phyloP scores from a whole-genome alignment of 1,140 invertebrate species.

The Carposina sasakii region DNA sequence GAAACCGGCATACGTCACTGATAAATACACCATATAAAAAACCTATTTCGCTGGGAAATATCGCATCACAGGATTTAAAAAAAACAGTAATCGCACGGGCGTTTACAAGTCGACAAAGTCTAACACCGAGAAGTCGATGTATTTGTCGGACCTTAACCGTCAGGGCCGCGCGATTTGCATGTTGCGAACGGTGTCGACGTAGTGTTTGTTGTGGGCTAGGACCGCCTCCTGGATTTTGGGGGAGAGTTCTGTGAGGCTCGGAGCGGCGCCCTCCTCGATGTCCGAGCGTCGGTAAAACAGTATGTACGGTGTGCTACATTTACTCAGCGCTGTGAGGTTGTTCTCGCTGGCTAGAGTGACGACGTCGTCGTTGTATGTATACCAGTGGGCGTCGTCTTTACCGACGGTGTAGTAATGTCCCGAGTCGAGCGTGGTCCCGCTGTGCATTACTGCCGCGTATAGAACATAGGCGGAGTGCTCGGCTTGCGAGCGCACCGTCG shows the following conservation, averaged over 20 bases:
- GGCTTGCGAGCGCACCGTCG: slow-evolving; percentile 59
- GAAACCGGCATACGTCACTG: no score
- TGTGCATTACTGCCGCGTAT: slow-evolving; percentile 88
- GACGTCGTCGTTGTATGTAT: slow-evolving; percentile 85
- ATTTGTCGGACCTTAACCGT: slow-evolving; percentile 47
- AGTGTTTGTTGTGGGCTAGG: slow-evolving; percentile 43
- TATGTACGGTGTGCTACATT: slow-evolving; percentile 87
- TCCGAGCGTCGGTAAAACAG: slow-evolving; percentile 79
- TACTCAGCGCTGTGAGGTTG: slow-evolving; percentile 77
- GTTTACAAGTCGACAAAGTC: slow-evolving; percentile 31
- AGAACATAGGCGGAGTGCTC: slow-evolving; percentile 76
- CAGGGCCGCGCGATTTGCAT: slow-evolving; percentile 37
- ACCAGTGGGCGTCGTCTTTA: slow-evolving; percentile 81
- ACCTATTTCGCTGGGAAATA: no score
- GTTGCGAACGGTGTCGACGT: slow-evolving; percentile 36
- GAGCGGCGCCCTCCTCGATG: slow-evolving; percentile 37
- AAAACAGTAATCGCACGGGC: no score
- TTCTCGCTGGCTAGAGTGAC: slow-evolving; percentile 77
- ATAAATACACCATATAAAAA: no score
- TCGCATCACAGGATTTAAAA: no score
- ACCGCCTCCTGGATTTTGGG: slow-evolving; percentile 37
- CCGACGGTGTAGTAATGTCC: slow-evolving; percentile 92
- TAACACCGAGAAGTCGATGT: slow-evolving; percentile 41
- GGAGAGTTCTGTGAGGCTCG: slow-evolving; percentile 39
- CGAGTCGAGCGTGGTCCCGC: slow-evolving; percentile 85